Base-by-base conservation (phyloP, 2,888 invertebrate genomes). In the Pemphredon lugubris region DNA sequence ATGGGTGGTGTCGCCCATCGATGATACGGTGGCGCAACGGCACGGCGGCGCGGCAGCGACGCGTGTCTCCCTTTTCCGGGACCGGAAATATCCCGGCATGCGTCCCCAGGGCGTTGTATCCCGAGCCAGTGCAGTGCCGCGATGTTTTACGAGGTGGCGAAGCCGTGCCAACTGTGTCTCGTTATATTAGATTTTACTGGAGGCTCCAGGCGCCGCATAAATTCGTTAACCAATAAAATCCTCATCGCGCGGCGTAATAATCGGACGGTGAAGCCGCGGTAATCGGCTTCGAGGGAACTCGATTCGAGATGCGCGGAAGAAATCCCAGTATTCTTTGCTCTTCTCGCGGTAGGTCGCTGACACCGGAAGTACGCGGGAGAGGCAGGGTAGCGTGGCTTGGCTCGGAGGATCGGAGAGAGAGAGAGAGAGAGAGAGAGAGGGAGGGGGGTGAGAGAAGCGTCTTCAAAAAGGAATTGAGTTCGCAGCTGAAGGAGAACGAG, bases 171-270 rank as follows among this genome's bases (percentile, higher is more conserved):
- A 88, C 87, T 86, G 85, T 85, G 86, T 84, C 86, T 86, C 87
- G 87, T 88, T 87, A 86, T 85, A 87, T 87, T 86, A 86, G 85
- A 87, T 87, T 87, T 87, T 85, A 87, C 84, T 81, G 81, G 79
- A 59, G 71, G 81, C 84, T 83, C 76, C 76, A 80, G 84, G 86
- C 86, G 85, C 84, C 85, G 84, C 85, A 86, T 87, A 87, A 88
- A 88, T 88, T 87, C 85, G 86, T 88, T 86, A 87, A 85, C 86
- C 86, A 86, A 87, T 88, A 85, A 88, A 88, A 87, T 85, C 79
- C 83, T 86, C 85, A 84, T 83, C 81, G 80, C 71, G 69, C 18
- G 61, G 64, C 74, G 73, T 77, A 83, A 84, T 84, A 83, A 84
- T 85, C 80, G 79, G 54, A 42, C 61, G 47, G 63, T 55, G 59